Percentiles rank a stretch among this genome's conserved stretches.
phyloP scores from a whole-genome alignment of 2,797 vertebrate species.

The Hypotaenidia okinawae region DNA sequence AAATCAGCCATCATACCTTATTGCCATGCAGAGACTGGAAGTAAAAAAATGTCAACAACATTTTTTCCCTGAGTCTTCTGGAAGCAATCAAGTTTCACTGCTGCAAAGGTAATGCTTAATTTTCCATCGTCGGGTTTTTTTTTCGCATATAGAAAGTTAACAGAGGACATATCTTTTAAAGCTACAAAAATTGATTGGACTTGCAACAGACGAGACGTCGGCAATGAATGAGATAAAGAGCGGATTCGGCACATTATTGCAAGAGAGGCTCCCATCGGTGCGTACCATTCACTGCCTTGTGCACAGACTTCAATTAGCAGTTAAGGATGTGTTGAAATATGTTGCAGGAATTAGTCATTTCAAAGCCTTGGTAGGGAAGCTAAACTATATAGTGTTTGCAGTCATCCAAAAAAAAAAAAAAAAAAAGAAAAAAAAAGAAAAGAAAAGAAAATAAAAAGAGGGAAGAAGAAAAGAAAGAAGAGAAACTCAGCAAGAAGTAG shows the following conservation, averaged over 20 bases:
- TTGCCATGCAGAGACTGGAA: slow-evolving; percentile 73
- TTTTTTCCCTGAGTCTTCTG: slow-evolving; percentile 69
- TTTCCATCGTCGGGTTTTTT: slow-evolving; percentile 22
- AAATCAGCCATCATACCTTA: slow-evolving; percentile 78
- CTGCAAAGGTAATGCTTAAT: slow-evolving; percentile 72
- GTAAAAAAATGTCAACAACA: slow-evolving; percentile 74
- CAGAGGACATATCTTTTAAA: slow-evolving; percentile 66
- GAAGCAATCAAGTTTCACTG: slow-evolving; percentile 77
- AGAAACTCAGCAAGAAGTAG: slow-evolving; percentile 60
- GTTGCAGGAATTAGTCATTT: slow-evolving; percentile 73
- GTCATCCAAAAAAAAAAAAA: neutral
- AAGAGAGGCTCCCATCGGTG: slow-evolving; percentile 62
- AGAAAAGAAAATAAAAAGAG: too few relatives aligned
- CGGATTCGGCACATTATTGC: slow-evolving; percentile 43
- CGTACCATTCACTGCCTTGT: slow-evolving; percentile 42
- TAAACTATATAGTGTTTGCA: slow-evolving; percentile 61
- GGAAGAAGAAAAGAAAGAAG: neutral
- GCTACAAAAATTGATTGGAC: slow-evolving; percentile 65
- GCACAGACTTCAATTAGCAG: slow-evolving; percentile 75
- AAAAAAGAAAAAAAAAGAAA: neutral
- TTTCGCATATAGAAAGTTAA: slow-evolving; percentile 65
- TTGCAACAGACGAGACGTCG: slow-evolving; percentile 49
- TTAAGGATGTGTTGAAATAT: slow-evolving; percentile 74
- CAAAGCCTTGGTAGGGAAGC: slow-evolving; percentile 58
- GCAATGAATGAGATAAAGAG: slow-evolving; percentile 61